Conservation (phyloP, 2,888 invertebrate genomes). For the Geotrupes spiniger region DNA sequence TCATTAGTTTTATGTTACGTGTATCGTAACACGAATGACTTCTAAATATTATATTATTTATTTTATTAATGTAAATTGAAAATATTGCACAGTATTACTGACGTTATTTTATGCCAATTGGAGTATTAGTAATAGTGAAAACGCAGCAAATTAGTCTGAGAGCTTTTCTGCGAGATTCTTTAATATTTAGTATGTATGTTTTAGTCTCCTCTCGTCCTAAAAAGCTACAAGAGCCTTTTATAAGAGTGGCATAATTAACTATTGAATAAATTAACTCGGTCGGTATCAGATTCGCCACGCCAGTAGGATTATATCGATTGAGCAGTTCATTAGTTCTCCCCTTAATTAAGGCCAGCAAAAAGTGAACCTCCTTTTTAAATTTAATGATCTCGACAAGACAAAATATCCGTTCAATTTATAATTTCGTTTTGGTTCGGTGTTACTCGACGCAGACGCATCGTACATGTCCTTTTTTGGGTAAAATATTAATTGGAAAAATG, state of each 20-base stretch:
- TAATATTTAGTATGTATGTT: conserved; percentile 7
- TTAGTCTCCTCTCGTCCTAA: conserved; percentile 24
- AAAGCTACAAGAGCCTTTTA: conserved; percentile 20
- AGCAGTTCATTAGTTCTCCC: conserved; percentile 47
- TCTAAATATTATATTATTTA: too few species aligned
- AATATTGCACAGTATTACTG: too few species aligned
- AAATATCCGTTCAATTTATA: too few species aligned
- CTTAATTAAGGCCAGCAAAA: conserved; percentile 45
- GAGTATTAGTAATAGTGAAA: too few species aligned
- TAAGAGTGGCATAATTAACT: conserved; percentile 40
- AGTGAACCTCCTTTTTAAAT: conserved; percentile 22
- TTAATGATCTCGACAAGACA: conserved; percentile 19
- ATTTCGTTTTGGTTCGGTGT: too few species aligned
- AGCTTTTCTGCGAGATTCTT: neutral
- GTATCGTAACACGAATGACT: too few species aligned
- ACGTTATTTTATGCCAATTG: too few species aligned
- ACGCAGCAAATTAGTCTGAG: neutral
- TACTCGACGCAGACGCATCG: neutral
- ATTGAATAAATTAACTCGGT: conserved; percentile 47
- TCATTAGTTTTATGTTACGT: too few species aligned
- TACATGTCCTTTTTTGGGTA: neutral
- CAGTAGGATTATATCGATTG: conserved; percentile 48
- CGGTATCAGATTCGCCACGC: conserved; percentile 46
- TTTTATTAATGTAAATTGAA: too few species aligned
- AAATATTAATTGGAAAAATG: neutral